Percentiles rank a stretch among this genome's conserved stretches.
These are phyloP conservation scores for Phyto melanocephala DNA, from an alignment of 2,888 invertebrate genomes.

Conservation along the genomic window DNA sequence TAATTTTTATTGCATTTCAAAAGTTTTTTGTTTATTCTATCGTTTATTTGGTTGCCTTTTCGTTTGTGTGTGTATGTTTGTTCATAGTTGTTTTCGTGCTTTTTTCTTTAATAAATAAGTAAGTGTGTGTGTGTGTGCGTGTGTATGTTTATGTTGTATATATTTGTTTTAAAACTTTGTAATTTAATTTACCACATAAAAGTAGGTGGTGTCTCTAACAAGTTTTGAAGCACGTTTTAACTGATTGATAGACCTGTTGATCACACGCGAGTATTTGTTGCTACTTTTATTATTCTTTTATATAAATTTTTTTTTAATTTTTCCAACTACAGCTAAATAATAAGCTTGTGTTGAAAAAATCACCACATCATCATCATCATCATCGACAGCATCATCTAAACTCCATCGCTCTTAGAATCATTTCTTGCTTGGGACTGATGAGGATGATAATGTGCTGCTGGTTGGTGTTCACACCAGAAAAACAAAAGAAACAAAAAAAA, in stretches of 20 bases:
- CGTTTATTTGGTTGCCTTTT: slow-evolving; percentile 27
- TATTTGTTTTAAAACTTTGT: slow-evolving; percentile 63
- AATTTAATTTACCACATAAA: slow-evolving; percentile 65
- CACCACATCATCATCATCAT: slow-evolving; percentile 6
- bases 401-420: not conserved
- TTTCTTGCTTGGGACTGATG: not conserved
- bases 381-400: not conserved
- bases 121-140: not conserved
- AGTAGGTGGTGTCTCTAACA: slow-evolving; percentile 61
- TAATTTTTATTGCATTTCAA: slow-evolving; percentile 65
- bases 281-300: slow-evolving; percentile 30
- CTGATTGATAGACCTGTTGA: slow-evolving; percentile 65
- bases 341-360: slow-evolving; percentile 18
- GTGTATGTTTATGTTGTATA: slow-evolving; percentile 26
- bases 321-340: not conserved
- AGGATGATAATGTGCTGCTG: too few species aligned
- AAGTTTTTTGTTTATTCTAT: slow-evolving; percentile 49
- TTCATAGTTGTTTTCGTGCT: not conserved
- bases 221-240: slow-evolving; percentile 64
- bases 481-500: not conserved
- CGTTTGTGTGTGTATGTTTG: not conserved
- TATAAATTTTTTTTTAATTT: not conserved
- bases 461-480: not conserved
- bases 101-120: slow-evolving; percentile 9
- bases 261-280: slow-evolving; percentile 47